Conservation (phyloP, 2,113 vertebrate genomes). For the Malaclemys terrapin region DNA sequence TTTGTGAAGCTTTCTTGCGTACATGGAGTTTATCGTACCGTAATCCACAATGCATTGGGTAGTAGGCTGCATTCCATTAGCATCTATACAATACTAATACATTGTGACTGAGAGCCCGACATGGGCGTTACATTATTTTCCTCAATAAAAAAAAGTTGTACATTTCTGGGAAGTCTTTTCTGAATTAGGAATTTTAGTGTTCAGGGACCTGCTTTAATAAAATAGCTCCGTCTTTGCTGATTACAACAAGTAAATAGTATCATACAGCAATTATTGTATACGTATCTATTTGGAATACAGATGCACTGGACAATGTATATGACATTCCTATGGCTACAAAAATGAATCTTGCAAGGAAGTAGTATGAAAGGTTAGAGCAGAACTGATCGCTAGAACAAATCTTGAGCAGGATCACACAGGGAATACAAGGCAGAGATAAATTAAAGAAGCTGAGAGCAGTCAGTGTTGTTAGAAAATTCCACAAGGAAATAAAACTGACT, state of each 20-base stretch:
- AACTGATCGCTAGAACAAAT: not conserved
- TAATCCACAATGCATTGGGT: slow-evolving; percentile 8
- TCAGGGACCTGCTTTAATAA: fast-evolving
- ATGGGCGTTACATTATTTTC: not conserved
- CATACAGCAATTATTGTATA: fast-evolving
- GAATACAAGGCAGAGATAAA: not conserved
- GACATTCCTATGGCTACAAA: fast-evolving
- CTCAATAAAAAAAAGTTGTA: fast-evolving
- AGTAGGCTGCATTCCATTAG: slow-evolving; percentile 20
- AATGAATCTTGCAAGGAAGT: not conserved
- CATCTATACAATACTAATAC: not conserved
- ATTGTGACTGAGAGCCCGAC: not conserved
- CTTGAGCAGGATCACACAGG: not conserved
- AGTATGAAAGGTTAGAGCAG: fast-evolving
- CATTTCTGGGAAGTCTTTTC: fast-evolving
- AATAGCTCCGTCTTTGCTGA: not conserved
- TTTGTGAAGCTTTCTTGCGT: not conserved
- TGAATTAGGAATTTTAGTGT: not conserved
- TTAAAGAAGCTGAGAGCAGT: not conserved
- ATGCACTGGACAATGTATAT: not conserved
- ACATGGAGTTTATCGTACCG: not conserved
- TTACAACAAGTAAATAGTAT: not conserved
- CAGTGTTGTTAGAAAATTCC: not conserved
- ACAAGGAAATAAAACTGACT: not conserved
- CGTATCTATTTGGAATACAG: not conserved